Evolutionary conservation across 2,797 vertebrate genomes (phyloP), one percentile per base, ranked within the genome.

Genomic region (Taenioides sp.): DNA sequence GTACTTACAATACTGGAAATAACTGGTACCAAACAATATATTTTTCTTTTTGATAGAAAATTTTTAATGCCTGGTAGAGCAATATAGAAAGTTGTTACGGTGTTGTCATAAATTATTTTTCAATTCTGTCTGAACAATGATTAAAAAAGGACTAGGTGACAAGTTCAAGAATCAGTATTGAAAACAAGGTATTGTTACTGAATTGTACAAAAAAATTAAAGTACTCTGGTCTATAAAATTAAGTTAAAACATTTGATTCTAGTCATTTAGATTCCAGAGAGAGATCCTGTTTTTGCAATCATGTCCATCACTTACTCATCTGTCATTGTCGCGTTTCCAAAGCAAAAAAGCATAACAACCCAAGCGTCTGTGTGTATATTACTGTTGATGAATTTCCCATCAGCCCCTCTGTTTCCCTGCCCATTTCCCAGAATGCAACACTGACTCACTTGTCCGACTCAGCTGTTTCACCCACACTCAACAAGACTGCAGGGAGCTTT

Each of bases 371-470:
- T 27, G 72, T 65, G 57, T 59, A 65, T 50, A 59, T 55, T 76
- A 65, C 73, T 81, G 72, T 82, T 71, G 67, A 75, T 86, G 80
- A 83, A 22, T 87, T 90, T 91, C 90, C 87, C 85, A 88, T 87
- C 83, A 88, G 83, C 5, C 54, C 71, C 81, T 84, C 79, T 71
- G 60, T 77, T 70, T 71, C 84, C 79, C 84, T 81, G 58, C 86
- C 80, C 74, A 81, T 67, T 88, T 91, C 87, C 88, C 85, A 88
- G 86, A 89, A 89, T 78, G 74, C 77, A 59, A 66, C 78, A 78
- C 71, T 88, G 87, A 90, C 82, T 90, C 87, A 90, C 43, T 31
- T 23, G 43, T 73, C 71, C 54, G 2, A 76, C 69, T 89, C 86
- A 86, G 86, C 87, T 81, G 77, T 84, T 87, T 83, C 61, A 34